Evolutionary conservation across 2,113 vertebrate species (phyloP).

Genomic region (Barnardius zonarius): DNA sequence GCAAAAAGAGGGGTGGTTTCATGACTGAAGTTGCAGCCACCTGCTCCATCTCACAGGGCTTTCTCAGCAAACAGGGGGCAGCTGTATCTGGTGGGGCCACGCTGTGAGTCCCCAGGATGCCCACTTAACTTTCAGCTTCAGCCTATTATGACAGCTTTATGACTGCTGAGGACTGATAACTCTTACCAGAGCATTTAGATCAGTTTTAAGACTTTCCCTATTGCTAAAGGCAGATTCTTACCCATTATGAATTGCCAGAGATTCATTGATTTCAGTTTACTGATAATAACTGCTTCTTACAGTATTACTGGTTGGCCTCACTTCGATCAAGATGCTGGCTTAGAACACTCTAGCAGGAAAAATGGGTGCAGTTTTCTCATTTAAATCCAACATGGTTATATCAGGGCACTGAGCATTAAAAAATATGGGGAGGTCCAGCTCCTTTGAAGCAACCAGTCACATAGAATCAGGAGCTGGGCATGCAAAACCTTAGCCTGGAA

Average conservation of each 20-base stretch:
- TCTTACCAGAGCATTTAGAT: neutral
- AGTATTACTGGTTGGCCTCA: neutral
- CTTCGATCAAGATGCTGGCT: neutral
- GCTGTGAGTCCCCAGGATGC: neutral
- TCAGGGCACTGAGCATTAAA: neutral
- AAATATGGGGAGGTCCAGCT: neutral
- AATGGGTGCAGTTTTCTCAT: neutral
- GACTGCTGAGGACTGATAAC: neutral
- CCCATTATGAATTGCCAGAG: neutral
- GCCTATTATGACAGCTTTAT: neutral
- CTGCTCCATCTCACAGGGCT: neutral
- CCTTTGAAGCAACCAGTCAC: neutral
- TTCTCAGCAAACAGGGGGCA: neutral
- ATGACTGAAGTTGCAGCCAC: neutral
- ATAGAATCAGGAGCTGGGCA: neutral
- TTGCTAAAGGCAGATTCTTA: neutral
- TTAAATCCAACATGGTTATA: neutral
- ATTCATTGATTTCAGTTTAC: neutral
- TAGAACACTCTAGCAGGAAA: neutral
- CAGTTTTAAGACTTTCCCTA: neutral
- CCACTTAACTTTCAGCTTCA: neutral
- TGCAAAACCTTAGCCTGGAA: neutral
- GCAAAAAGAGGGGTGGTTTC: neutral
- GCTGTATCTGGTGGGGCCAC: neutral
- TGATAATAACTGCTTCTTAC: neutral